Evolutionary conservation across 2,888 invertebrate genomes (phyloP).

Genomic region (Cancer borealis): DNA sequence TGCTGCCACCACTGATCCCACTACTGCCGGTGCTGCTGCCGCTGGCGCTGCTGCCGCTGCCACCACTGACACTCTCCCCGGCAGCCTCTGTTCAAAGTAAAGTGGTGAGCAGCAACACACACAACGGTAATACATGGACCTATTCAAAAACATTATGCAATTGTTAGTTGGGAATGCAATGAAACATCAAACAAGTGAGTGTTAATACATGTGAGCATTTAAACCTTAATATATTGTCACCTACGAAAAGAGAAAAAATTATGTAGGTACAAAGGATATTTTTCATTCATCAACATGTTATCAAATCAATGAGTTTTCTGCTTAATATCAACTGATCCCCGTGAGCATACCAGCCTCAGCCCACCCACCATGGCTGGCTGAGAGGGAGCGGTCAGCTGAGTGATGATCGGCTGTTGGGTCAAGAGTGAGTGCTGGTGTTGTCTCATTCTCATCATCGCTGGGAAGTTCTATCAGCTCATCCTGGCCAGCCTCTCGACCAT

Average conservation of each 20-base stretch:
- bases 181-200: no score
- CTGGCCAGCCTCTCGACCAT: slow-evolving; percentile 76
- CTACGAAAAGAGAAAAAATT: not conserved
- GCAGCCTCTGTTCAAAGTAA: not conserved
- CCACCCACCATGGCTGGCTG: not conserved
- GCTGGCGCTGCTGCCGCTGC: slow-evolving; percentile 29
- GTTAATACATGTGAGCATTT: not conserved
- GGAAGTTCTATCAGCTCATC: slow-evolving; percentile 73
- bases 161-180: no score
- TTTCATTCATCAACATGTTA: not conserved
- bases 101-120: not conserved
- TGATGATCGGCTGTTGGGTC: not conserved
- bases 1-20: not conserved
- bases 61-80: slow-evolving; percentile 6
- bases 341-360: not conserved
- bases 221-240: not conserved
- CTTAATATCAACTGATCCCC: not conserved
- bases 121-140: not conserved
- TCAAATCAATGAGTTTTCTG: not conserved
- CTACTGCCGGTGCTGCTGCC: slow-evolving; percentile 39
- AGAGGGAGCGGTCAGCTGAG: not conserved
- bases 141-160: not conserved
- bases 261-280: no score
- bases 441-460: slow-evolving; percentile 74
- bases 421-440: not conserved